These are phyloP conservation scores for Morpho deidamia DNA, from an alignment of 2,888 invertebrate genomes.

Conservation along the genomic window DNA sequence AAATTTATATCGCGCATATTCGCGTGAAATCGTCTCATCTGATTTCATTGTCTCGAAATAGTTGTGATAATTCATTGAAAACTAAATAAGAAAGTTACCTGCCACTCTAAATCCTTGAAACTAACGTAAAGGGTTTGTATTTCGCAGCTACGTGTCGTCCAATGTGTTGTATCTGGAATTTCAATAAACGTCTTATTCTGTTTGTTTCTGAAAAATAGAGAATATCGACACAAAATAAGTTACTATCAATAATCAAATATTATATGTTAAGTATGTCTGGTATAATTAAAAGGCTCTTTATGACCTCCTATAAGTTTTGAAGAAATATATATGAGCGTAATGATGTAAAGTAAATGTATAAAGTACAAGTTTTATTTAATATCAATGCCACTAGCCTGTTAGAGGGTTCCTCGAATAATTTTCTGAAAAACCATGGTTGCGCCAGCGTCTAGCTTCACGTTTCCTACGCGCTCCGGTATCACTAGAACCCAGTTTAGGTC, in stretches of 20 bases:
- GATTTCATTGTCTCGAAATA: too few species aligned
- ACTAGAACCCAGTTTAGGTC: slow-evolving; percentile 66
- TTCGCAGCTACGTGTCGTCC: slow-evolving; percentile 86
- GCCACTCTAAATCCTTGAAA: slow-evolving; percentile 93
- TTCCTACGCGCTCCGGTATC: slow-evolving; percentile 79
- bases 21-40: too few species aligned
- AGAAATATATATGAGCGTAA: too few species aligned
- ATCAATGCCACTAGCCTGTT: slow-evolving; percentile 54
- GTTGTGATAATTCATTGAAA: too few species aligned
- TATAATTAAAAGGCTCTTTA: too few species aligned
- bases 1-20: too few species aligned
- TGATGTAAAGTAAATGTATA: too few species aligned
- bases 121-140: slow-evolving; percentile 95
- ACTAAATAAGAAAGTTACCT: slow-evolving; percentile 66
- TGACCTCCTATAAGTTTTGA: too few species aligned
- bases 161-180: slow-evolving; percentile 65
- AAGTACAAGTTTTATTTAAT: too few species aligned
- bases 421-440: slow-evolving; percentile 67
- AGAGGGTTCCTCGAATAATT: slow-evolving; percentile 78
- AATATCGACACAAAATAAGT: neutral
- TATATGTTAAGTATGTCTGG: too few species aligned
- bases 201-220: slow-evolving; percentile 14
- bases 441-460: slow-evolving; percentile 77
- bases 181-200: slow-evolving; percentile 13
- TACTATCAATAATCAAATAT: neutral